These are phyloP conservation scores for Melanotaenia maccullochi DNA, from an alignment of 2,797 vertebrate genomes.

Conservation along the genomic window DNA sequence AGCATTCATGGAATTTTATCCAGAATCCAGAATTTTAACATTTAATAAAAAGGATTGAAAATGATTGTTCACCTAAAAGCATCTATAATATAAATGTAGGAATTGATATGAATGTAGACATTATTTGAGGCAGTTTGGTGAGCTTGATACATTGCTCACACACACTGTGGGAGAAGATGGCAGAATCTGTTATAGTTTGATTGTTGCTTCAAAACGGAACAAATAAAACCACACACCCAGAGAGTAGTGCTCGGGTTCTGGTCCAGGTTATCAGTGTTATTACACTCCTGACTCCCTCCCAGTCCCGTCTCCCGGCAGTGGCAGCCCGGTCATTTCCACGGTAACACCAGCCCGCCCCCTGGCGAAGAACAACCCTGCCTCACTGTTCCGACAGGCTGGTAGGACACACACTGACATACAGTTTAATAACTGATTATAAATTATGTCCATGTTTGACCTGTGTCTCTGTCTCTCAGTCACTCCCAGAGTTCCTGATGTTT, in stretches of 20 bases:
- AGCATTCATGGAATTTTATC: too few species aligned
- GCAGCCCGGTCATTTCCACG: constrained; percentile 56
- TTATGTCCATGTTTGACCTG: not conserved
- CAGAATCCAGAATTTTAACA: too few species aligned
- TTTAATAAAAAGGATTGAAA: too few species aligned
- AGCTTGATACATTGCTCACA: too few species aligned
- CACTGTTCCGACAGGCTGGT: constrained; percentile 88
- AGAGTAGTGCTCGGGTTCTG: not conserved
- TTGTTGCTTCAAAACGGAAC: not conserved
- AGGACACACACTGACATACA: constrained; percentile 40
- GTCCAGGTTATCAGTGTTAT: not conserved
- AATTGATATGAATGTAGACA: not conserved
- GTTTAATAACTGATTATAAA: not conserved
- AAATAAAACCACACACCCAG: too few species aligned
- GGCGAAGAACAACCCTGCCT: constrained; percentile 85
- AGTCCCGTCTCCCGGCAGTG: constrained; percentile 77
- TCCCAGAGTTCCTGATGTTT: constrained; percentile 85
- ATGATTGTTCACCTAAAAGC: too few species aligned
- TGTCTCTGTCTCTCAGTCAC: constrained; percentile 57
- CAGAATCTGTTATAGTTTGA: not conserved
- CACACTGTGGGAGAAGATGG: too few species aligned
- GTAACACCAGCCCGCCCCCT: constrained; percentile 81
- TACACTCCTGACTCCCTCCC: constrained; percentile 57
- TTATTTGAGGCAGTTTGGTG: not conserved
- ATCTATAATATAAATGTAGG: not conserved